Evolutionary conservation across 2,113 vertebrate genomes (phyloP), one percentile per base, ranked within the genome.

Genomic region (Tapirus terrestris): DNA sequence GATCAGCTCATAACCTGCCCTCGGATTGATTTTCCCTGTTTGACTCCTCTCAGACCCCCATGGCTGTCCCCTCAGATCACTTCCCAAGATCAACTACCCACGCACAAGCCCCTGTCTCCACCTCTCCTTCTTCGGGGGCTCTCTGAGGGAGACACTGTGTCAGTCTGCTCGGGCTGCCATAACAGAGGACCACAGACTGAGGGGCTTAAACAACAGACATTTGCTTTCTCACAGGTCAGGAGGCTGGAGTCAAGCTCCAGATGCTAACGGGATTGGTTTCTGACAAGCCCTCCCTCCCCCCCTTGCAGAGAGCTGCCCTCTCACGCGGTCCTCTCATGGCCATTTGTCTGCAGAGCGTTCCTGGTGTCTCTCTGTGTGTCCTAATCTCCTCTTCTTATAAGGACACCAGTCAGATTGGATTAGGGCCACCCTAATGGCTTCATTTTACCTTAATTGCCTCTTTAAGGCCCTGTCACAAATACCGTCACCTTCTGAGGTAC

Each of bases 1-100:
- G 53, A 97, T 23, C 97, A 98, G 95, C 97, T 95, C 67, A 96
- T 97, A 96, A 98, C 97, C 94, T 98, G 9, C 89, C 98, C 96
- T 73, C 1, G 1, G 14, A 53, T 39, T 98, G 97, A 98, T 95
- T 98, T 88, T 98, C 96, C 86, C 88, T 97, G 63, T 27, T 63
- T 80, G 51, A 45, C 45, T 92, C 53, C 39, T 76, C 48, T 90
- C 83, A 80, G 56, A 33, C n/a, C 8, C 29, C 61, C 8, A 8
- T 1, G 0, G 20, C 63, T 18, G 17, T 61, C 51, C 33, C 27
- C 43, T 72, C 16, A 27, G 33, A 10, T 85, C 72, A 58, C n/a
- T 81, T 89, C 68, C 77, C 68, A n/a, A 2, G 48, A 61, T 89
- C 39, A 25, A 45, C 53, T 36, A 11, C 39, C 43, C 60, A 7